Conservation (phyloP, 2,113 vertebrate species). For the Crypturellus undulatus region DNA sequence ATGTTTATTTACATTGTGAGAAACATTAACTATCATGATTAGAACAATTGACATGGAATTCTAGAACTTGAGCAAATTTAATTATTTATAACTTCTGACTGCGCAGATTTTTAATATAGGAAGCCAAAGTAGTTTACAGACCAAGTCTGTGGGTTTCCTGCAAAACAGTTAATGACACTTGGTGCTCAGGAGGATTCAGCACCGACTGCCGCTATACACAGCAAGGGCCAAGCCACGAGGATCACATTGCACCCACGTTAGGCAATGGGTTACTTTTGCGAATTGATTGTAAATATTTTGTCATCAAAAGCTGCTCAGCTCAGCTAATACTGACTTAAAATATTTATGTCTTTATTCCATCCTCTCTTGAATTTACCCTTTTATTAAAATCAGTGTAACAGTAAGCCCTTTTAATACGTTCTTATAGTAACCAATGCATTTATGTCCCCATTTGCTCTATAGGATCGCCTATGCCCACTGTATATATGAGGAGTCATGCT, state of each 20-base stretch:
- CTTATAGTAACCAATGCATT: accelerated
- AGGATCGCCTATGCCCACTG: not conserved
- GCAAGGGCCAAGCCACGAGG: no score
- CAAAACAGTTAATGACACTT: not conserved
- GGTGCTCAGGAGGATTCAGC: no score
- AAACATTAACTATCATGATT: not conserved
- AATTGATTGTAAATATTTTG: not conserved
- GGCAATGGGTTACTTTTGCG: not conserved
- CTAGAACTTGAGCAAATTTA: accelerated
- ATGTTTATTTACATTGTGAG: not conserved
- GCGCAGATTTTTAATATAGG: not conserved
- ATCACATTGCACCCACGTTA: not conserved
- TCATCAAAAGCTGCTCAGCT: not conserved
- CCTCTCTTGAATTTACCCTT: not conserved
- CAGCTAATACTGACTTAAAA: not conserved
- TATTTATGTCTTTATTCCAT: not conserved
- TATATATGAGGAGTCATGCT: not conserved
- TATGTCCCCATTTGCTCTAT: not conserved
- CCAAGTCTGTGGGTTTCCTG: not conserved
- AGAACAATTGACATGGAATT: not conserved
- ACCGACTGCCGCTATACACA: no score
- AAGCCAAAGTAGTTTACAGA: not conserved
- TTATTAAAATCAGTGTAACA: not conserved
- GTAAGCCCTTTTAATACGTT: not conserved
- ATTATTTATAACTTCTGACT: not conserved